Base-by-base conservation (phyloP, 2,797 vertebrate species). In the Cygnus olor region DNA sequence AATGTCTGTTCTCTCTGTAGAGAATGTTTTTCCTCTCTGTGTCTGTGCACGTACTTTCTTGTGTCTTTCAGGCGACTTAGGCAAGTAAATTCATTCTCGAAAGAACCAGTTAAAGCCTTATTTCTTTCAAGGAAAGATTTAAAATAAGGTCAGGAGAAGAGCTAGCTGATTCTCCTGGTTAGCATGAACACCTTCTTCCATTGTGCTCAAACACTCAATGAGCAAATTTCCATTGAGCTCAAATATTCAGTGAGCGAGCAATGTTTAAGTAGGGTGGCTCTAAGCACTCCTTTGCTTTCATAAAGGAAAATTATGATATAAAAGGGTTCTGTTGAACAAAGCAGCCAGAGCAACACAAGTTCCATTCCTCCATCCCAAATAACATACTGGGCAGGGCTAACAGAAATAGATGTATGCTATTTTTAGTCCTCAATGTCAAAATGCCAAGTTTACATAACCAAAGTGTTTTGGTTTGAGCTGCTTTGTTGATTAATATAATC, bases 21-120 rank as follows among this genome's bases (percentile, higher is more conserved):
- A 60, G 45, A 76, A 42, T 42, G 61, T 90, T 80, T 79, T 63
- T 69, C 91, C 89, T 89, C 45, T 92, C 40, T 90, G 40, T 71
- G 58, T 88, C 36, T 88, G 15, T 96, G 93, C 91, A 90, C 89
- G 90, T 51, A 13, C 60, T 86, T 88, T 72, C 53, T 66, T 51
- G 54, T 88, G 78, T 90, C 88, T 93, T 92, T 56, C 76, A 85
- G 79, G 80, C 79, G 89, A 88, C 28, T 86, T 89, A 96, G 89
- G 36, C 57, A 57, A 88, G 54, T 44, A n/a, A 11, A 20, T 24
- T 61, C 5, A 38, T 76, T 57, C 61, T 65, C 32, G 51, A 51
- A 91, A 88, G n/a, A 90, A 18, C 30, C 69, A 72, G 22, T 9
- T 72, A 57, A 89, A 84, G 85, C 72, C 61, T 78, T 85, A 49